Conservation (phyloP, 1,140 invertebrate genomes). For the Pentalonia nigronervosa region DNA sequence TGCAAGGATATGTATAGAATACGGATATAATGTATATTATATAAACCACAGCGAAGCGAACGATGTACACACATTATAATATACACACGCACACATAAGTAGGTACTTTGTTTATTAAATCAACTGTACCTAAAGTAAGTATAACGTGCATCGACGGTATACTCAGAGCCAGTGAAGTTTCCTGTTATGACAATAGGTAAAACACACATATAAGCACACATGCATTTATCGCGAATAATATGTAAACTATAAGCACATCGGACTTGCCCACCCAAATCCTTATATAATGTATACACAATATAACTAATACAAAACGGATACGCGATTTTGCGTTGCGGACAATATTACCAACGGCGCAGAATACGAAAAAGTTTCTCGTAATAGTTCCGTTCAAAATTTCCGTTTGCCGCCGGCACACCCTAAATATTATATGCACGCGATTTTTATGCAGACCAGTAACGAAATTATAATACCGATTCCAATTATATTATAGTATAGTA, state of each 20-base stretch:
- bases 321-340: neutral
- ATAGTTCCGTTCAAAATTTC: neutral
- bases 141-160: neutral
- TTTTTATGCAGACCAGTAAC: neutral
- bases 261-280: neutral
- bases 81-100: neutral
- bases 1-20: neutral
- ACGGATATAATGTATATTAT: neutral
- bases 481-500: neutral
- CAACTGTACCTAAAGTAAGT: neutral
- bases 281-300: neutral
- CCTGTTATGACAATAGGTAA: neutral
- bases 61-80: neutral
- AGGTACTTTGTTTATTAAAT: conserved; percentile 16
- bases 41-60: neutral
- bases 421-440: neutral
- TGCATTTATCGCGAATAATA: neutral
- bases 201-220: neutral
- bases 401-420: neutral
- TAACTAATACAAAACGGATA: neutral
- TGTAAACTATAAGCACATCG: neutral
- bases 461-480: neutral
- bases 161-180: neutral
- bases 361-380: neutral
- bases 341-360: neutral